Base-by-base conservation (phyloP, 1,140 invertebrate genomes). In the Anadara kagoshimensis region DNA sequence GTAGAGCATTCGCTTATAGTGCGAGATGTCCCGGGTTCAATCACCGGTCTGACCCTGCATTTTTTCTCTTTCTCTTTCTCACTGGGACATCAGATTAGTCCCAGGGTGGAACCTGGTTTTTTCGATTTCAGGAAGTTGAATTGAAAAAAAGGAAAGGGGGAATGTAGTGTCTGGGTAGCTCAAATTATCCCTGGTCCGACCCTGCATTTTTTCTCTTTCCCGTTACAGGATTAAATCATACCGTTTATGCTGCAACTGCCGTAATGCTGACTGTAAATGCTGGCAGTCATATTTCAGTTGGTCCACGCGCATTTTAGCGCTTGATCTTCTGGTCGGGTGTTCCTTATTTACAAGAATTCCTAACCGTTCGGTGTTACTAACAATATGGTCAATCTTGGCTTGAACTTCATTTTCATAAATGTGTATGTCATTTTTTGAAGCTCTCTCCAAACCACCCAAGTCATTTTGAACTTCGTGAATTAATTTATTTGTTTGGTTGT, bases 201-300 rank as follows among this genome's bases (percentile, higher is more conserved):
- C n/a, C n/a, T n/a, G n/a, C n/a, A n/a, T n/a, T n/a, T n/a, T n/a
- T n/a, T n/a, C n/a, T n/a, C n/a, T n/a, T n/a, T n/a, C n/a, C n/a
- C n/a, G n/a, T n/a, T n/a, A n/a, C n/a, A n/a, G n/a, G n/a, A n/a
- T n/a, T n/a, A n/a, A n/a, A n/a, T n/a, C n/a, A n/a, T 75, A 89
- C 89, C 87, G 85, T 81, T 83, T 86, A 59, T 86, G 82, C 63
- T 89, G 87, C 22, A 89, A 56, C 36, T 86, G 83, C 43, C 85
- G 66, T n/a, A 89, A 63, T 0, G 87, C 86, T 87, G 93, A 92
- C 90, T 96, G 93, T 70, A 98, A 91, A 90, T 98, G 96, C 85
- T 94, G 93, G 81, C 94, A 93, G 86, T 99, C 97, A 88, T 98
- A 98, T 90, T 98, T 99, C 7, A 99, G 89, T 89, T 99, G 97